phyloP scores from a whole-genome alignment of 2,888 invertebrate species.

The Conistra vaccinii region DNA sequence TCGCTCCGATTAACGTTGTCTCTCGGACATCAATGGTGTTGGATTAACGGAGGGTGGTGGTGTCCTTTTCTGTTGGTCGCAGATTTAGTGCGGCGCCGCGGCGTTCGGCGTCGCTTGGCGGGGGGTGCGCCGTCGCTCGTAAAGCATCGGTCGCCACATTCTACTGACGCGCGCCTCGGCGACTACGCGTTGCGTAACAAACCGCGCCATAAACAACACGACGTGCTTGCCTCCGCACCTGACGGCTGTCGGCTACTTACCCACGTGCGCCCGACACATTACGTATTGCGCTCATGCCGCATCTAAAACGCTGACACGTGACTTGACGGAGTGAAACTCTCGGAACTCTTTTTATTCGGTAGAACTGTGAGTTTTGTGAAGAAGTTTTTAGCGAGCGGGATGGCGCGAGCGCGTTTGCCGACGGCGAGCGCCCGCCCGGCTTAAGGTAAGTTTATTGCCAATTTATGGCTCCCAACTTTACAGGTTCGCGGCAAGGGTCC shows the following conservation, averaged over 20 bases:
- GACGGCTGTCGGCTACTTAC: conserved; percentile 77
- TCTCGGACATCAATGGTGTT: conserved; percentile 87
- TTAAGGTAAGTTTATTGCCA: conserved; percentile 90
- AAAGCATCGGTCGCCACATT: conserved; percentile 90
- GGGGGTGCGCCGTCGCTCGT: conserved; percentile 88
- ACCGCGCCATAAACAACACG: conserved; percentile 89
- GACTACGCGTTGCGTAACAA: conserved; percentile 90
- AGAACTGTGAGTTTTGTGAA: conserved; percentile 89
- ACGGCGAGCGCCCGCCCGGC: conserved; percentile 87
- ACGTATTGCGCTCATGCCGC: conserved; percentile 88
- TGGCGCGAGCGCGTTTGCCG: conserved; percentile 87
- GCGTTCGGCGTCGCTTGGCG: conserved; percentile 87
- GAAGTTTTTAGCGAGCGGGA: conserved; percentile 85
- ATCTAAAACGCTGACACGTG: conserved; percentile 89
- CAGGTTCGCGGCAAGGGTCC: conserved; percentile 80
- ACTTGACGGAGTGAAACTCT: conserved; percentile 86
- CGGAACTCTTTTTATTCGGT: conserved; percentile 79
- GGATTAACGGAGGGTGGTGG: conserved; percentile 88
- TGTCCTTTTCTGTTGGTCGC: conserved; percentile 89
- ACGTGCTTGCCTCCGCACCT: conserved; percentile 85
- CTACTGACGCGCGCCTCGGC: conserved; percentile 90
- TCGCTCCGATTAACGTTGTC: conserved; percentile 88
- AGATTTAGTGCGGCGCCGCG: conserved; percentile 91
- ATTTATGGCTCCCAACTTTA: conserved; percentile 86
- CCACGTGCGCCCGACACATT: conserved; percentile 87